These are phyloP conservation scores for Emberiza fucata DNA, from an alignment of 2,113 vertebrate species.

Conservation along the genomic window DNA sequence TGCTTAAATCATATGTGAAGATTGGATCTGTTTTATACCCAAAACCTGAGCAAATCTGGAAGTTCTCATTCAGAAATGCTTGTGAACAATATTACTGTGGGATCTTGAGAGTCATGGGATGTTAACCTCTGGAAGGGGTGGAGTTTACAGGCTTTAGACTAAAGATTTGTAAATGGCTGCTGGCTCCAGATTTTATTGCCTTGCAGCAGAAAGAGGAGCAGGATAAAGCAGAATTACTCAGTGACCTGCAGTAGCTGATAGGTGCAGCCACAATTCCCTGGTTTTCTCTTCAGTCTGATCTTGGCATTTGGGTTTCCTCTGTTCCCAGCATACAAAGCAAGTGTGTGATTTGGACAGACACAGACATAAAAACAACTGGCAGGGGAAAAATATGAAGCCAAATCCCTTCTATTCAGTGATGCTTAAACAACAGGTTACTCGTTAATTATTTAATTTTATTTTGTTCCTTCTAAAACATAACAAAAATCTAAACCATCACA, in stretches of 20 bases:
- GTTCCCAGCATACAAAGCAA: background rate
- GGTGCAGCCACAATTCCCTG: background rate
- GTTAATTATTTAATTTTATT: background rate
- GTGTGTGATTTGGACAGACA: background rate
- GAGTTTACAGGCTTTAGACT: background rate
- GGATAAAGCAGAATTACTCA: background rate
- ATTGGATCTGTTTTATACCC: background rate
- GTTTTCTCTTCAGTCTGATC: background rate
- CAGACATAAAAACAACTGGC: background rate
- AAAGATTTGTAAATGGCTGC: background rate
- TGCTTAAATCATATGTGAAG: background rate
- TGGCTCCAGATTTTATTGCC: background rate
- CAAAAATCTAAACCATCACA: background rate
- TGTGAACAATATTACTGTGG: background rate
- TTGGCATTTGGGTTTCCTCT: background rate
- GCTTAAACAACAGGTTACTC: background rate
- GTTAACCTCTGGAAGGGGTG: background rate
- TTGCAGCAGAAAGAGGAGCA: background rate
- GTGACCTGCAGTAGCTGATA: background rate
- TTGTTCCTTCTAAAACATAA: background rate
- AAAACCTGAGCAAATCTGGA: background rate
- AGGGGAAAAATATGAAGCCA: background rate
- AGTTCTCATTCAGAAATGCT: background rate
- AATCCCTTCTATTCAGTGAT: background rate
- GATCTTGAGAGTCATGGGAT: background rate